A percentile compares a stretch with the other conserved stretches of the same genome.
phyloP scores from a whole-genome alignment of 2,888 invertebrate genomes.

The Spicauda simplicius region DNA sequence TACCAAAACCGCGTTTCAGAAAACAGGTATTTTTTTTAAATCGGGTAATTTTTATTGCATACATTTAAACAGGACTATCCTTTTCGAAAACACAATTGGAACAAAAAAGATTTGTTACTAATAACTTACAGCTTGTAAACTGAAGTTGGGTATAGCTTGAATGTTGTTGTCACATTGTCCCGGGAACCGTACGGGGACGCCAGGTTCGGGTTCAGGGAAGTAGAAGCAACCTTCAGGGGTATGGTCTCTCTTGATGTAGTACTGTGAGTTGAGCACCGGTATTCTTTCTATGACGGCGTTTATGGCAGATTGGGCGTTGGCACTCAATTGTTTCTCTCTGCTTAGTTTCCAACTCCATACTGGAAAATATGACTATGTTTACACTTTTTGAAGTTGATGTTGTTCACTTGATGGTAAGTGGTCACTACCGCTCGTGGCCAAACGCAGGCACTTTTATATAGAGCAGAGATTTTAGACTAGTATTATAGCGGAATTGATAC shows the following conservation, averaged over 20 bases:
- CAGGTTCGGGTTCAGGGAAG: conserved; percentile 55
- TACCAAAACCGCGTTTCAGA: too few relatives aligned
- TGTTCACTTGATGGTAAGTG: too few relatives aligned
- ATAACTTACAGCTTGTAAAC: conserved; percentile 52
- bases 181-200: conserved; percentile 58
- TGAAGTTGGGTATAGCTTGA: conserved; percentile 44
- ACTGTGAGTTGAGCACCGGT: conserved; percentile 56
- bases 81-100: too few relatives aligned
- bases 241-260: conserved; percentile 56
- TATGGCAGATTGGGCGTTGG: conserved; percentile 45
- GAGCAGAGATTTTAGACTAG: too few relatives aligned
- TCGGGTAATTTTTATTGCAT: too few relatives aligned
- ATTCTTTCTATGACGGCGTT: conserved; percentile 49
- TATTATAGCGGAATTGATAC: too few relatives aligned
- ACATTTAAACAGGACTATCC: too few relatives aligned
- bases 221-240: conserved; percentile 65
- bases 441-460: too few relatives aligned
- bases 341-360: conserved; percentile 70
- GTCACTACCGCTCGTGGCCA: too few relatives aligned
- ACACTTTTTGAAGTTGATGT: too few relatives aligned
- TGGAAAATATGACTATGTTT: conserved; percentile 45
- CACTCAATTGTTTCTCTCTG: conserved; percentile 52
- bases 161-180: conserved; percentile 64
- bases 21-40: too few relatives aligned
- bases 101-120: too few relatives aligned